Conservation (phyloP, 2,797 vertebrate species). For the Botia almorhae region DNA sequence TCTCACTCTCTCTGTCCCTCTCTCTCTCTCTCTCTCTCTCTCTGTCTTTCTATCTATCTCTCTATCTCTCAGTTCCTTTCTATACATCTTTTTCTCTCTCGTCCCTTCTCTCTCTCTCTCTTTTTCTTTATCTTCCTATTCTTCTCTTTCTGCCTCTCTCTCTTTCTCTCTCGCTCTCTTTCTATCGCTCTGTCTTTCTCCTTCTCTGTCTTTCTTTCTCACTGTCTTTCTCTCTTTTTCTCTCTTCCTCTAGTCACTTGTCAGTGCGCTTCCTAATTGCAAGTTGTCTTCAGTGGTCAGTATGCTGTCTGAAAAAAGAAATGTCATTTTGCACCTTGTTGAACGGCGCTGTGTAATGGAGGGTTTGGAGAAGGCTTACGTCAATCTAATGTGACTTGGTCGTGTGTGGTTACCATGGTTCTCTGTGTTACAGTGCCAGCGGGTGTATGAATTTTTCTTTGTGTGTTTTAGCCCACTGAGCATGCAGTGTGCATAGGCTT, state of each 20-base stretch:
- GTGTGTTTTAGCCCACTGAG: slow-evolving; percentile 40
- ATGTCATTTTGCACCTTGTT: slow-evolving; percentile 2
- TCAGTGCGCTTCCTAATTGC: slow-evolving; percentile 34
- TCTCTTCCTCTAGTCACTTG: slow-evolving; percentile 12
- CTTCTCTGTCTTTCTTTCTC: background rate
- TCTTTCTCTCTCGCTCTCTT: no score
- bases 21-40: no score
- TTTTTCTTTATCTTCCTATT: no score
- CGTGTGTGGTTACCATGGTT: slow-evolving; percentile 53
- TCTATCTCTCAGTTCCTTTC: no score
- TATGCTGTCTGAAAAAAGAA: background rate
- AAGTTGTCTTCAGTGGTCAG: slow-evolving; percentile 1
- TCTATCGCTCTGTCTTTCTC: no score
- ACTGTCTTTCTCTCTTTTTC: no score
- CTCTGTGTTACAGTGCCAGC: slow-evolving; percentile 40
- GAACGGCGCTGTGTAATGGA: slow-evolving; percentile 2
- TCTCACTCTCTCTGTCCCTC: background rate
- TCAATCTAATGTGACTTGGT: slow-evolving; percentile 2
- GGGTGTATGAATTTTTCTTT: slow-evolving; percentile 46
- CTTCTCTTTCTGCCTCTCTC: no score
- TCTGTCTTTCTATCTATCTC: no score
- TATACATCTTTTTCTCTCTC: no score
- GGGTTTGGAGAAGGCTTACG: background rate
- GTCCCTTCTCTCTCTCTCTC: no score
- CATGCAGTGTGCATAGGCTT: slow-evolving; percentile 62